These are phyloP conservation scores for Peromyscus aztecus DNA, from an alignment of 2,797 vertebrate genomes.

Conservation along the genomic window DNA sequence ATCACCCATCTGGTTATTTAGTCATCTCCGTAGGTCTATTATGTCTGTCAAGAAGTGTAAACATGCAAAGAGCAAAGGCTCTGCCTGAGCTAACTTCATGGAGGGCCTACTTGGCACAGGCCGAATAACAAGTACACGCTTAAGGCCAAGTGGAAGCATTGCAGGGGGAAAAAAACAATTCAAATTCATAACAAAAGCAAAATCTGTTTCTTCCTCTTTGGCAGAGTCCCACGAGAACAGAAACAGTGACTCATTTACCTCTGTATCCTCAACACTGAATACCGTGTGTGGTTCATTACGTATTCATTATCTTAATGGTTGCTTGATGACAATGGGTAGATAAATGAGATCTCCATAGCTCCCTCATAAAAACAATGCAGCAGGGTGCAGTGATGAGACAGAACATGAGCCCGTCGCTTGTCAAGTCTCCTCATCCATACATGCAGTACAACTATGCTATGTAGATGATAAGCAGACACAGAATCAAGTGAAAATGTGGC, in stretches of 20 bases:
- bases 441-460: neutral
- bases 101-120: neutral
- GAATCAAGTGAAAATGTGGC: neutral
- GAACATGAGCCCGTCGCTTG: neutral
- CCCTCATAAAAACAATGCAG: neutral
- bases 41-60: constrained; percentile 3
- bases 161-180: neutral
- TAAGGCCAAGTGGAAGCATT: constrained; percentile 20
- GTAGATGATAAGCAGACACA: neutral
- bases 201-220: neutral
- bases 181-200: constrained; percentile 25
- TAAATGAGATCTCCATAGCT: neutral
- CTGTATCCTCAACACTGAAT: neutral
- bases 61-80: neutral
- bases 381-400: neutral
- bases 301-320: constrained; percentile 4
- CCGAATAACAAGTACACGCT: neutral
- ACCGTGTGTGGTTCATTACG: neutral
- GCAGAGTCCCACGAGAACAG: neutral
- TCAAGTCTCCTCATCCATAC: neutral
- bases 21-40: neutral
- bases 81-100: neutral
- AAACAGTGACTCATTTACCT: neutral
- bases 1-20: constrained; percentile 15
- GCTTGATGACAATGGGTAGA: neutral